These are phyloP conservation scores for Sebastes kiyomatsui DNA, from an alignment of 2,797 vertebrate genomes.

Conservation along the genomic window DNA sequence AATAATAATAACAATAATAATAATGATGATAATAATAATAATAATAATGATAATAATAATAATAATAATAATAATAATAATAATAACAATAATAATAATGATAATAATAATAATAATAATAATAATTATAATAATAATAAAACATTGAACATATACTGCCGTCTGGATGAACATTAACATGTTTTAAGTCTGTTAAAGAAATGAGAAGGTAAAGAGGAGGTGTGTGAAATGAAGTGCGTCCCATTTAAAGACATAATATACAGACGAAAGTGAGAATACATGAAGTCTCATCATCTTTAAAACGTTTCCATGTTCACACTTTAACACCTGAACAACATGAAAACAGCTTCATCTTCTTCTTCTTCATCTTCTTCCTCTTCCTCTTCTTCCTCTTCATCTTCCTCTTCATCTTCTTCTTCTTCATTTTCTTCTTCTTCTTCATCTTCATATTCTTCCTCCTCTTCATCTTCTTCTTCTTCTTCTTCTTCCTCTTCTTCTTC, in stretches of 20 bases:
- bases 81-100: neutral
- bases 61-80: neutral
- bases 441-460: neutral
- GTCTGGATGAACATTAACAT: constrained; percentile 19
- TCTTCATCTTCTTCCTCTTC: no score
- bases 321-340: neutral
- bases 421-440: no score
- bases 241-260: neutral
- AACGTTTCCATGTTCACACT: neutral
- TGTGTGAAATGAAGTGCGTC: constrained; percentile 8
- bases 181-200: constrained; percentile 1
- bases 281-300: constrained; percentile 5
- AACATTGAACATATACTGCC: neutral
- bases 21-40: no score
- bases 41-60: no score
- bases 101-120: no score
- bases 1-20: no score
- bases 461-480: neutral
- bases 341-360: no score
- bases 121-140: neutral
- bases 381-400: no score
- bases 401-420: neutral
- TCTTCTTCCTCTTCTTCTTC: neutral
- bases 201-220: neutral
- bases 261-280: neutral